Base-by-base conservation (phyloP, 2,113 vertebrate genomes). In the Carassius carassius region DNA sequence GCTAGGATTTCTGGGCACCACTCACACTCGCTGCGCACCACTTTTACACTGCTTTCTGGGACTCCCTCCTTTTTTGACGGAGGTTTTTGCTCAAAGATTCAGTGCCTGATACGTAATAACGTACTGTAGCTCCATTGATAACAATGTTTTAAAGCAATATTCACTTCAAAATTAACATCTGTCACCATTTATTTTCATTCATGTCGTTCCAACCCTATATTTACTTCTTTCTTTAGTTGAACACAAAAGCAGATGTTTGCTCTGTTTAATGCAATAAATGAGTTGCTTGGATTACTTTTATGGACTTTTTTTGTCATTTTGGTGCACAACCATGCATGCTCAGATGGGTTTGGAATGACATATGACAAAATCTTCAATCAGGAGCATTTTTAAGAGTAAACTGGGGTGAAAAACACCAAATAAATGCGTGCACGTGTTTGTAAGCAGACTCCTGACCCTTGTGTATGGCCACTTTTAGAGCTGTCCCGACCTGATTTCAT, bases 1-100 rank as follows among this genome's bases (percentile, higher is more conserved):
- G 92, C 93, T 94, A 94, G 92, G 93, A 91, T 96, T 95, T 96
- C 88, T 89, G 88, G 84, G 83, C 85, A 81, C 91, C 86, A 44
- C 44, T 62, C 47, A 92, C 85, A 37, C 47, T 62, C 29, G 90
- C 89, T 89, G 87, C 91, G 90, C 35, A 19, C 13, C 10, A n/a
- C 67, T 2, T 37, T 87, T 92, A 25, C 78, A 78, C 74, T 76
- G 23, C 25, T 13, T 63, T 82, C 32, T 77, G 81, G 69, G 78
- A 79, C 67, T 83, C 78, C 63, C 78, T 82, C 63, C 47, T 54
- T 72, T 73, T 60, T 79, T 63, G 49, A 75, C 44, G 32, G 16
- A 1, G 23, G 5, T 63, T 79, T 93, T 93, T 91, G 93, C 90
- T 92, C 87, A 92, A 72, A 72, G 21, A 74, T 49, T 25, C n/a